phyloP scores from a whole-genome alignment of 2,797 vertebrate genomes.

The Todus mexicanus region DNA sequence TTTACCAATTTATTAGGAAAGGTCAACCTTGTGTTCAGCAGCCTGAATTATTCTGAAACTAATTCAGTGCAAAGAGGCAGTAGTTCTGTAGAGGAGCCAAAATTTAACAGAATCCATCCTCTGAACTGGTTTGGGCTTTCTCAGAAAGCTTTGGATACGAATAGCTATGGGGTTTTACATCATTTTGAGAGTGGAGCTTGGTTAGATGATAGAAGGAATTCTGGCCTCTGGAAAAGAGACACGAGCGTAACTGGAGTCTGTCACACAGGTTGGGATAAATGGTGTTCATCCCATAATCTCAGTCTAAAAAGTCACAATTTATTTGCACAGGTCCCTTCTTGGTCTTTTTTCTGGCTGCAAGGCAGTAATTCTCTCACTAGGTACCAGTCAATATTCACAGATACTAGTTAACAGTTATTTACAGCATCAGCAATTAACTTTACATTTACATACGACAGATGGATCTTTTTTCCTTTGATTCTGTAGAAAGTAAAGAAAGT shows the following conservation, averaged over 20 bases:
- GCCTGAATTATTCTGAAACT: not conserved
- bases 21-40: not conserved
- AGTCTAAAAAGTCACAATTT: not conserved
- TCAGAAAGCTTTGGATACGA: not conserved
- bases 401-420: not conserved
- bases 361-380: not conserved
- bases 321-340: not conserved
- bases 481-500: constrained; percentile 91
- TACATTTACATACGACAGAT: not conserved
- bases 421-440: no score
- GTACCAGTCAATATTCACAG: not conserved
- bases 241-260: not conserved
- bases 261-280: not conserved
- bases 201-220: not conserved
- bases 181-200: not conserved
- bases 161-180: accelerated
- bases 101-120: not conserved
- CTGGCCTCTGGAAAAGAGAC: not conserved
- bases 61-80: not conserved
- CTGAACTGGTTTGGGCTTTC: not conserved
- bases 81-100: not conserved
- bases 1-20: not conserved
- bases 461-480: not conserved
- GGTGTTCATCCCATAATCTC: not conserved
- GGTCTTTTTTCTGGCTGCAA: not conserved